Percentiles rank a stretch among this genome's conserved stretches.
Conservation (phyloP, 2,113 vertebrate genomes). For the Protobothrops flavoviridis region DNA sequence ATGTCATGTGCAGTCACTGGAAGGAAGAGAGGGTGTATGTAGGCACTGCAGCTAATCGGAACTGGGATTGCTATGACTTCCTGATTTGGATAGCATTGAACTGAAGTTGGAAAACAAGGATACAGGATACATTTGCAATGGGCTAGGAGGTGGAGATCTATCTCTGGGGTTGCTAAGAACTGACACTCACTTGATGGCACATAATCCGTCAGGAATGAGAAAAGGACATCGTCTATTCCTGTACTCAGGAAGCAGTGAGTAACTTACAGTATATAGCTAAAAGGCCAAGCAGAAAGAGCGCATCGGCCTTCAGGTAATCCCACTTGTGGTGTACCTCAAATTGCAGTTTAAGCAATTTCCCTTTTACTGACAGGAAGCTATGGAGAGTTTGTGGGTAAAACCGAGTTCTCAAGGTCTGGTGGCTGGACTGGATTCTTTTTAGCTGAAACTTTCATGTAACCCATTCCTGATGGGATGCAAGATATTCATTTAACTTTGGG, state of each 20-base stretch:
- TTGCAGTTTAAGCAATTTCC: neutral
- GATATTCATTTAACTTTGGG: neutral
- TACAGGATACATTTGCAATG: neutral
- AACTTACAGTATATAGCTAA: neutral
- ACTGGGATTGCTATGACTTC: neutral
- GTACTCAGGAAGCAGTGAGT: neutral
- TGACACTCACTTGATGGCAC: neutral
- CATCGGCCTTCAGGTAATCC: neutral
- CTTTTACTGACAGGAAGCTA: neutral
- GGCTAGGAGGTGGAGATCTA: neutral
- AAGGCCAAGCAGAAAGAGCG: neutral
- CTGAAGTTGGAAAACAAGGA: neutral
- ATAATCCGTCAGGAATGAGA: neutral
- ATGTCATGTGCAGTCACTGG: neutral
- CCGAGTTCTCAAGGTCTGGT: neutral
- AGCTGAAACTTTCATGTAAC: neutral
- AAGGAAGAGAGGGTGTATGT: neutral
- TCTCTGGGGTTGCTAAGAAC: neutral
- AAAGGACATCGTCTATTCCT: neutral
- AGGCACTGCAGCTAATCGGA: neutral
- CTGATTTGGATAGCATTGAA: neutral
- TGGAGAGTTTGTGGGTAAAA: neutral
- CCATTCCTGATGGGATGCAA: neutral
- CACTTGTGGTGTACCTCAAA: neutral
- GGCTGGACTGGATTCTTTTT: neutral